phyloP scores from a whole-genome alignment of 37 sponge, comb jelly and placozoan species.

The Spongilla lacustris region DNA sequence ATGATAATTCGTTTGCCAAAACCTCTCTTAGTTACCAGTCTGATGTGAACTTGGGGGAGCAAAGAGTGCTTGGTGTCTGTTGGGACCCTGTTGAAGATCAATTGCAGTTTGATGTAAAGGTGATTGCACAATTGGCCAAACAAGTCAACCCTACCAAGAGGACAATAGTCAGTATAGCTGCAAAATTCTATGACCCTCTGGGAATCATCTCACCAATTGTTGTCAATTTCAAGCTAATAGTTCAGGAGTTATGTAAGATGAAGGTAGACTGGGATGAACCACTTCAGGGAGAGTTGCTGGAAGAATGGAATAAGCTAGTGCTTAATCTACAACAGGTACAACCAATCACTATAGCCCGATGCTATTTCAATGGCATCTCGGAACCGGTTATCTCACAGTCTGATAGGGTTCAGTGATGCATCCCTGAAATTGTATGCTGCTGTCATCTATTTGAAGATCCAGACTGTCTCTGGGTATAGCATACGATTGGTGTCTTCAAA shows the following conservation, averaged over 20 bases:
- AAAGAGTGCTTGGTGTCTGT: constrained; percentile 28
- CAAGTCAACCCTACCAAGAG: constrained; percentile 18
- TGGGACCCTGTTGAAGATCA: neutral
- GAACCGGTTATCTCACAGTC: neutral
- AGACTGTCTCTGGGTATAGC: neutral
- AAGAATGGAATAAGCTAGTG: neutral
- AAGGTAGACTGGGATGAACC: constrained; percentile 17
- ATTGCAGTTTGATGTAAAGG: neutral
- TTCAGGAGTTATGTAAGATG: constrained; percentile 17
- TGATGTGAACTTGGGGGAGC: constrained; percentile 3
- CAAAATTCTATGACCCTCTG: constrained; percentile 9
- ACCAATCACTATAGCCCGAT: constrained; percentile 4
- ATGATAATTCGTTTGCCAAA: constrained; percentile 21
- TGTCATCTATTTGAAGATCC: no score
- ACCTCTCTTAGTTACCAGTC: neutral
- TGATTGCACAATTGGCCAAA: neutral
- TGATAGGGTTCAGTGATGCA: constrained; percentile 15
- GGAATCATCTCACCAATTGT: neutral
- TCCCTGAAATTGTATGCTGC: neutral
- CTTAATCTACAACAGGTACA: neutral
- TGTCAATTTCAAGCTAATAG: neutral
- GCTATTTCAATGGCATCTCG: neutral
- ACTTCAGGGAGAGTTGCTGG: neutral
- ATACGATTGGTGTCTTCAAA: constrained; percentile 4
- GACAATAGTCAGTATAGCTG: neutral